Evolutionary conservation across 1,140 invertebrate species (phyloP).

Genomic region (Aphelinus atriplicis): DNA sequence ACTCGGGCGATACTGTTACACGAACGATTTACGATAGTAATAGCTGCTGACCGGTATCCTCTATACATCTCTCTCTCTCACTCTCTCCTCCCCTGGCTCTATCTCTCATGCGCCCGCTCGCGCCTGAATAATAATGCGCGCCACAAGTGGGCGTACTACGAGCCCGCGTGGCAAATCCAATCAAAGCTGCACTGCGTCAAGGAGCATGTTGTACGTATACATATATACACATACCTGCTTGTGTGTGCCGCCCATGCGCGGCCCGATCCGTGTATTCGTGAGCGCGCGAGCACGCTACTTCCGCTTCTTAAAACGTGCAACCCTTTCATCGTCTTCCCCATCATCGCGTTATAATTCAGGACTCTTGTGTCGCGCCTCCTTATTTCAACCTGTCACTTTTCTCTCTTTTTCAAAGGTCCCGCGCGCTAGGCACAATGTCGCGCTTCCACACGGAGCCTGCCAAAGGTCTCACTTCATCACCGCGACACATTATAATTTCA

Average conservation of each 20-base stretch:
- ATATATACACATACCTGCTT: slow-evolving; percentile 24
- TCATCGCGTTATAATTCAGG: slow-evolving; percentile 27
- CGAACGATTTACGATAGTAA: slow-evolving; percentile 52
- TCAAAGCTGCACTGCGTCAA: slow-evolving; percentile 52
- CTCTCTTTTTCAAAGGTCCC: neutral
- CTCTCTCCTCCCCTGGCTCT: neutral
- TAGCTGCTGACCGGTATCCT: slow-evolving; percentile 38
- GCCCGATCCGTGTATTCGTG: neutral
- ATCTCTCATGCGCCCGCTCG: neutral
- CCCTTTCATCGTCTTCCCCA: slow-evolving; percentile 10
- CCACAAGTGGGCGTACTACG: slow-evolving; percentile 53
- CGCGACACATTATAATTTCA: slow-evolving; percentile 6
- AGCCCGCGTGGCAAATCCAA: slow-evolving; percentile 58
- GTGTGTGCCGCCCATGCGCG: no score
- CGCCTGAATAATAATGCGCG: slow-evolving; percentile 51
- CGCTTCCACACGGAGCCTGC: no score
- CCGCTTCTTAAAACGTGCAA: slow-evolving; percentile 13
- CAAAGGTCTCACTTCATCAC: no score
- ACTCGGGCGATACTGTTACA: slow-evolving; percentile 41
- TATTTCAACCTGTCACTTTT: neutral
- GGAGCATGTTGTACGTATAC: slow-evolving; percentile 12
- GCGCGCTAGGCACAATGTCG: no score
- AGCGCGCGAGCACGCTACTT: slow-evolving; percentile 7
- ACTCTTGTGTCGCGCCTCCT: neutral
- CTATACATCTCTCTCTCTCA: neutral